Evolutionary conservation across 2,113 vertebrate species (phyloP), one percentile per base, ranked within the genome.

Genomic region (Mungos mungo): DNA sequence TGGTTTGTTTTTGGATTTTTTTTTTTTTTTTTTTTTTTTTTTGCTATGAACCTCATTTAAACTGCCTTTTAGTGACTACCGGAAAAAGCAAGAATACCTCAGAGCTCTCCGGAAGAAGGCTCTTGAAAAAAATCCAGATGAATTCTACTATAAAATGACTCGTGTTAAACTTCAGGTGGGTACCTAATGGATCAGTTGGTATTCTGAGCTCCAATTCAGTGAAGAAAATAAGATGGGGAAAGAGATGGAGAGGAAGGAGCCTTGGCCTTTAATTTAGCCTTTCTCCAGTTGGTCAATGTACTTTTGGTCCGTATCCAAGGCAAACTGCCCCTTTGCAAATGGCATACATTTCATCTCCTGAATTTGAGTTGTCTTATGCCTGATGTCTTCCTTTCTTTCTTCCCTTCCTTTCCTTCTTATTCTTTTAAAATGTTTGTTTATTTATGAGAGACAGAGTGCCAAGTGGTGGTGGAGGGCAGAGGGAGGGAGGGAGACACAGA

Each of bases 61-160:
- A 63, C 72, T 89, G 0, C 25, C 38, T 88, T 93, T 33, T 72
- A 99, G 99, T 97, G 99, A 99, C 97, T 99, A 99, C 97, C 99
- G 99, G 98, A 99, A 99, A 98, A 99, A 99, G 90, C 99, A 99
- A 97, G 99, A 99, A 95, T 99, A 99, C 0, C 99, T 99, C 79
- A 95, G 98, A 96, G 99, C 99, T 1, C 99, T 99, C 72, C 99
- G 99, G 3, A 99, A 99, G 98, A 99, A 99, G 97, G 99, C 99
- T 23, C 98, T 99, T 99, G 99, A 99, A 81, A 99, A 99, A 98
- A 99, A 99, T 97, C 99, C 99, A 0, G 99, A 99, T 99, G 99
- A 99, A 98, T 99, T 99, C 98, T 99, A 99, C 98, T 99, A 98
- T 97, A 99, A 99, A 76, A 99, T 99, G 99, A 99, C 99, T 93